Evolutionary conservation across 1,140 invertebrate genomes (phyloP).

Genomic region (Luehdorfia chinensis): DNA sequence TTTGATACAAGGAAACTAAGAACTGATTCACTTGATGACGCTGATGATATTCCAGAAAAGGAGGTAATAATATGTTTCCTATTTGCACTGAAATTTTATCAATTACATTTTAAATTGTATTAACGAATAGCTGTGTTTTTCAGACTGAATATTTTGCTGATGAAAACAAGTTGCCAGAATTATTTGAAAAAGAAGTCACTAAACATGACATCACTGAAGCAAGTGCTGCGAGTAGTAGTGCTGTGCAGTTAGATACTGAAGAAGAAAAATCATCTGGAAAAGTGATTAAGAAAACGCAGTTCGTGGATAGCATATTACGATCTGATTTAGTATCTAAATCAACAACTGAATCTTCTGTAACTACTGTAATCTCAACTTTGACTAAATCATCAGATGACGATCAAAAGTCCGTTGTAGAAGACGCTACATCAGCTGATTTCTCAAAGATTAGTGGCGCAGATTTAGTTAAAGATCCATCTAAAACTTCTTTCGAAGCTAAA

Average conservation of each 20-base stretch:
- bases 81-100: too few relatives aligned
- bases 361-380: constrained; percentile 62
- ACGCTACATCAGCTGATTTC: constrained; percentile 64
- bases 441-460: constrained; percentile 69
- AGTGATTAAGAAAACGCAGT: constrained; percentile 48
- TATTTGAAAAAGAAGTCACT: constrained; percentile 19
- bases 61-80: too few relatives aligned
- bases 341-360: constrained; percentile 68
- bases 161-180: constrained; percentile 30
- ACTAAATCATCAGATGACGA: constrained; percentile 70
- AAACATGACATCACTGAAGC: constrained; percentile 17
- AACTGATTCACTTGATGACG: constrained; percentile 74
- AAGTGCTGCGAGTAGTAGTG: constrained; percentile 26
- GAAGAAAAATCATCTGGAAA: constrained; percentile 37
- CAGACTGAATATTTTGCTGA: constrained; percentile 61
- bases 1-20: constrained; percentile 72
- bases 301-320: constrained; percentile 50
- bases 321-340: constrained; percentile 65
- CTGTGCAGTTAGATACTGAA: constrained; percentile 22
- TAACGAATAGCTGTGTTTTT: too few relatives aligned
- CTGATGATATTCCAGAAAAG: constrained; percentile 75
- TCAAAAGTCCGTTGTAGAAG: constrained; percentile 65
- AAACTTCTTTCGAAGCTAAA: constrained; percentile 63
- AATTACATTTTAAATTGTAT: too few relatives aligned
- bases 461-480: constrained; percentile 63